Percentiles rank a stretch among this genome's conserved stretches.
These are phyloP conservation scores for Brachionus koreanus DNA, from an alignment of 1,140 invertebrate species.

Conservation along the genomic window DNA sequence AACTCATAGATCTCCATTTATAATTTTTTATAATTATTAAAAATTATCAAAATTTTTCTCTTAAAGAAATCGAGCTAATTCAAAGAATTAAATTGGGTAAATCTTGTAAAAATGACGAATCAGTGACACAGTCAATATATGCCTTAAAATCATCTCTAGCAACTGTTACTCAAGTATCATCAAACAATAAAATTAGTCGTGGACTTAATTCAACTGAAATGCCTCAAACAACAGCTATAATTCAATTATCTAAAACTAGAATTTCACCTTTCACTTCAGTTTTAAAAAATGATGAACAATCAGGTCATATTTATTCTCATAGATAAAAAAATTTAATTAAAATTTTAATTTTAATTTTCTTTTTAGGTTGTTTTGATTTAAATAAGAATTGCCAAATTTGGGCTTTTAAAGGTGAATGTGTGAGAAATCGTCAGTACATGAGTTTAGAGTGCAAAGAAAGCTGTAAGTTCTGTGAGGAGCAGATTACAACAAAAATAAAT, in stretches of 20 bases:
- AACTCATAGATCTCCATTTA: no score
- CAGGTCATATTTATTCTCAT: neutral
- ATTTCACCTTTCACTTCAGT: neutral
- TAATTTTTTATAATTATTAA: no score
- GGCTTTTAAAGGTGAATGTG: constrained; percentile 19
- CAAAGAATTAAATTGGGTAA: neutral
- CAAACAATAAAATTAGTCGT: neutral
- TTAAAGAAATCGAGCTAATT: neutral
- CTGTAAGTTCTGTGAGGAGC: neutral
- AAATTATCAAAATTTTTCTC: neutral
- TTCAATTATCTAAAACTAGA: neutral
- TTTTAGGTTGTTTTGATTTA: neutral
- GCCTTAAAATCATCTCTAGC: neutral
- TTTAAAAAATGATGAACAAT: neutral
- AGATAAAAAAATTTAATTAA: neutral
- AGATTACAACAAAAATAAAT: neutral
- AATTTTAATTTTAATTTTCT: neutral
- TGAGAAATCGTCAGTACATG: constrained; percentile 22
- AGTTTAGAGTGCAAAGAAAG: constrained; percentile 24
- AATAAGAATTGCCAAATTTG: neutral
- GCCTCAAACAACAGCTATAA: neutral
- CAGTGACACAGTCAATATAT: neutral
- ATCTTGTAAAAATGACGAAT: neutral
- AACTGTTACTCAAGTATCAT: neutral
- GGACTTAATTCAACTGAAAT: neutral